Evolutionary conservation across 2,888 invertebrate species (phyloP).

Genomic region (Lasioglossum marginatum): DNA sequence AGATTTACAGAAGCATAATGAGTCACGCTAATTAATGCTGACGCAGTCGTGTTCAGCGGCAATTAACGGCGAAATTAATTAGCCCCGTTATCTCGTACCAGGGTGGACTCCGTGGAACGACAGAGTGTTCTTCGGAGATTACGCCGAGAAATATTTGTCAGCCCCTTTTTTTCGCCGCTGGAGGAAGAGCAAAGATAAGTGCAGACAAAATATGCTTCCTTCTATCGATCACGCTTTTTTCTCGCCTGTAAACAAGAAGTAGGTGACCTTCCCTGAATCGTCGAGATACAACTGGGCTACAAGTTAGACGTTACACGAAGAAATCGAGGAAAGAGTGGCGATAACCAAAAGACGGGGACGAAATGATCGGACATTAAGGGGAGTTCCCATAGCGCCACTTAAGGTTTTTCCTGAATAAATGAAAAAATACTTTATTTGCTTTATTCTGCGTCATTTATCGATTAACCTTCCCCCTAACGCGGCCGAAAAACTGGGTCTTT

Average conservation of each 20-base stretch:
- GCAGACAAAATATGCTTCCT: constrained; percentile 23
- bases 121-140: constrained; percentile 46
- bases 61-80: constrained; percentile 83
- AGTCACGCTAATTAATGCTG: constrained; percentile 80
- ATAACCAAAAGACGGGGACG: not conserved
- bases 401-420: not conserved
- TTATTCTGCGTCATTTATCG: not conserved
- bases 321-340: not conserved
- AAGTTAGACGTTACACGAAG: not conserved
- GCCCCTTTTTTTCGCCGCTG: not conserved
- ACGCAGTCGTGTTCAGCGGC: constrained; percentile 76
- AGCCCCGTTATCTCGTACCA: constrained; percentile 77
- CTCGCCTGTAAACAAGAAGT: not conserved
- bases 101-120: constrained; percentile 18
- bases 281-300: not conserved
- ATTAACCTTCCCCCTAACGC: not conserved
- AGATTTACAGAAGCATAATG: constrained; percentile 68
- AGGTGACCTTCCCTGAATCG: not conserved
- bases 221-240: constrained; percentile 33
- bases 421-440: not conserved
- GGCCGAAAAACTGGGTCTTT: not conserved
- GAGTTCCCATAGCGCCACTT: not conserved
- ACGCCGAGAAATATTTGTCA: constrained; percentile 46
- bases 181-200: constrained; percentile 44
- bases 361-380: not conserved